phyloP scores from a whole-genome alignment of 2,888 invertebrate species.

The Poecilobothrus nobilitatus region DNA sequence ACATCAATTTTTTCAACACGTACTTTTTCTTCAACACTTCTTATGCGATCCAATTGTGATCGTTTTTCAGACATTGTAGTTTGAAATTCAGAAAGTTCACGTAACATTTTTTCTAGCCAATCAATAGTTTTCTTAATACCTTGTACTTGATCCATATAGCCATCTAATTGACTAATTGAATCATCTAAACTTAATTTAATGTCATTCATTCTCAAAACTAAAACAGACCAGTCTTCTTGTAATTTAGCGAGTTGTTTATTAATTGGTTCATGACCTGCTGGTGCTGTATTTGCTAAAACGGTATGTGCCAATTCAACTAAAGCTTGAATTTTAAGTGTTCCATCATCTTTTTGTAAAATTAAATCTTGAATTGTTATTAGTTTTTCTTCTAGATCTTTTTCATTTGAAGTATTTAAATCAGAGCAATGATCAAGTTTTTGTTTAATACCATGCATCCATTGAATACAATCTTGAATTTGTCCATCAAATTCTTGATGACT shows the following conservation, averaged over 20 bases:
- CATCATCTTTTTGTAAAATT: conserved; percentile 84
- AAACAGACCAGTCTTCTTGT: conserved; percentile 83
- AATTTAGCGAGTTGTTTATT: conserved; percentile 72
- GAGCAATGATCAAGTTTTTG: conserved; percentile 82
- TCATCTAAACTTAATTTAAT: conserved; percentile 81
- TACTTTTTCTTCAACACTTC: conserved; percentile 77
- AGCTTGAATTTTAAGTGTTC: conserved; percentile 77
- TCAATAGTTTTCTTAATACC: conserved; percentile 73
- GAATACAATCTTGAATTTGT: conserved; percentile 66
- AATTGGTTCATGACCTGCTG: conserved; percentile 76
- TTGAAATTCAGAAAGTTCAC: conserved; percentile 66
- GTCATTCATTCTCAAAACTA: conserved; percentile 82
- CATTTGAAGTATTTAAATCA: conserved; percentile 69
- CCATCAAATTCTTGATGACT: conserved; percentile 82
- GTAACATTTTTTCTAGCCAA: conserved; percentile 64
- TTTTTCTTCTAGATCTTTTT: conserved; percentile 78
- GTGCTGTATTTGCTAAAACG: conserved; percentile 83
- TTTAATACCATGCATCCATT: conserved; percentile 75
- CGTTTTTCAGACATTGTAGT: conserved; percentile 79
- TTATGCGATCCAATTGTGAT: conserved; percentile 74
- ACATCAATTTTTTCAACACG: conserved; percentile 85
- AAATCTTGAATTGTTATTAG: conserved; percentile 77
- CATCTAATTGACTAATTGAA: conserved; percentile 85
- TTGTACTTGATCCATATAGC: conserved; percentile 79
- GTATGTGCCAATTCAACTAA: conserved; percentile 86